Conservation (phyloP, 1,140 invertebrate species). For the Meloidogyne hapla region DNA sequence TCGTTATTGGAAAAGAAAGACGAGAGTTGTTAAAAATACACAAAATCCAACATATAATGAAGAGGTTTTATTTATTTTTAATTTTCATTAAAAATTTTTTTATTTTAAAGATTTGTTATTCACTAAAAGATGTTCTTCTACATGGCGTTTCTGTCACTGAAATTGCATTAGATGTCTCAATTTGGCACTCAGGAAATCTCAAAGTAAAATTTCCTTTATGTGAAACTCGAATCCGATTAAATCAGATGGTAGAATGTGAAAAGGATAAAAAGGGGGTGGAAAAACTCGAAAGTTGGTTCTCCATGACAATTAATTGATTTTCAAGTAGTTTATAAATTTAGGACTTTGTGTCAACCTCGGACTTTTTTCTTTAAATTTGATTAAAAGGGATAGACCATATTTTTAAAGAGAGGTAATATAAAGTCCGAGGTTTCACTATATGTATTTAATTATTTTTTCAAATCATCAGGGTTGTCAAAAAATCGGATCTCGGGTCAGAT, state of each 20-base stretch:
- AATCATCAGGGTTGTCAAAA: too few species aligned
- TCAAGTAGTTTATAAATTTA: neutral
- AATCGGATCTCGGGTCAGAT: too few species aligned
- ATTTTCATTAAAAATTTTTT: slow-evolving; percentile 10
- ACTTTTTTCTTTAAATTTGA: too few species aligned
- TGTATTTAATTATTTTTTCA: too few species aligned
- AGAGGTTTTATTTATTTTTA: slow-evolving; percentile 27
- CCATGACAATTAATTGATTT: slow-evolving; percentile 11
- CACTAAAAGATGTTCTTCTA: neutral
- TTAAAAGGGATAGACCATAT: too few species aligned
- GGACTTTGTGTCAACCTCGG: neutral
- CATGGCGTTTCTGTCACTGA: slow-evolving; percentile 1
- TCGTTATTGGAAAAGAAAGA: slow-evolving; percentile 39
- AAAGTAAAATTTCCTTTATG: slow-evolving; percentile 38
- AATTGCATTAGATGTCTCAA: slow-evolving; percentile 23
- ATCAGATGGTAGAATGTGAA: slow-evolving; percentile 2
- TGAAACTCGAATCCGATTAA: slow-evolving; percentile 17
- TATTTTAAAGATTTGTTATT: slow-evolving; percentile 19
- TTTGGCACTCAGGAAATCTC: slow-evolving; percentile 37
- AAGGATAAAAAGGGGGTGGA: slow-evolving; percentile 20
- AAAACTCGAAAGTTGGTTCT: slow-evolving; percentile 27
- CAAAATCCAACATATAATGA: slow-evolving; percentile 51
- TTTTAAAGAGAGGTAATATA: too few species aligned
- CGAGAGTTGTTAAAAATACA: slow-evolving; percentile 35
- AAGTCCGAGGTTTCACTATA: too few species aligned